Base-by-base conservation (phyloP, 2,797 vertebrate species). In the Cossypha caffra region DNA sequence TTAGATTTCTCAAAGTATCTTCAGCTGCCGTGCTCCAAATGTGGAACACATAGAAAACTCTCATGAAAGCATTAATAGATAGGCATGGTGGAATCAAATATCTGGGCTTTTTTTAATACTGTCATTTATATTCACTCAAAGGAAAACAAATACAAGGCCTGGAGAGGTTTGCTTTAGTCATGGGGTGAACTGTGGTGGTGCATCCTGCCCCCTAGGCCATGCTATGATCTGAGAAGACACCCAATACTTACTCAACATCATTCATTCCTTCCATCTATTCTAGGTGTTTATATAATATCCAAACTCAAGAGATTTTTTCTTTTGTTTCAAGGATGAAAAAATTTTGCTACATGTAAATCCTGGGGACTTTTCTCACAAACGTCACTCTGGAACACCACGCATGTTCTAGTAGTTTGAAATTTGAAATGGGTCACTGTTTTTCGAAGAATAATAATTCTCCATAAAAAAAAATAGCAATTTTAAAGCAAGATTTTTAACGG, bases 401-500 rank as follows among this genome's bases (percentile, higher is more conserved):
- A 29, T 43, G 6, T 75, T 86, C 43, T 58, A 38, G 31, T 7
- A 48, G 24, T 24, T 37, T 54, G 28, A 64, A 61, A 7, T 35
- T 87, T 43, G 25, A 85, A 67, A 4, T 16, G 8, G 13, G 15
- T 80, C 35, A 28, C 14, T 37, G 10, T 50, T 25, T 81, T 51
- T 57, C 6, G 25, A 71, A 37, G 5, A 78, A 43, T 3, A 64
- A 26, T 38, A 66, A 26, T 57, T 48, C 8, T 62, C 13, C 8
- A 35, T 23, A 5, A 31, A 33, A 55, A 55, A 68, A 45, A 42
- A 9, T 6, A 31, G 1, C 17, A 48, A 26, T 26, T 20, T 66
- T 52, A 23, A 16, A 47, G 8, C 7, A 86, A 54, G 1, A 67
- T 5, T 38, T 59, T n/a, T 11, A 12, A 45, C 28, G 1, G 0